Percentiles rank a stretch among this genome's conserved stretches.
Evolutionary conservation across 2,797 vertebrate species (phyloP).

Genomic region (Tinamus major): DNA sequence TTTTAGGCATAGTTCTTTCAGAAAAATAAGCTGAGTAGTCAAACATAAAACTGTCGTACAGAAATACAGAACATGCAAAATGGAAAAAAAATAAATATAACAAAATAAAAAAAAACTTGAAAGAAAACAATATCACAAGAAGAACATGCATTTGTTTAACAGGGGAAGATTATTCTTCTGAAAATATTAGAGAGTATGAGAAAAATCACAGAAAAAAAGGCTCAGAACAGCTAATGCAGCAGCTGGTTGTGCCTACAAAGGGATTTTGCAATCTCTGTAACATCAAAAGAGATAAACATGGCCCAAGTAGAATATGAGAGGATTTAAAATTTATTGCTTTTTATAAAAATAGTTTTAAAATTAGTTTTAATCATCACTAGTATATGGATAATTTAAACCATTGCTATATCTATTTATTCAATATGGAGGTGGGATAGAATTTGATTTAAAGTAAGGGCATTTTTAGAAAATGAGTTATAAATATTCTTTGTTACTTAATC

Average conservation of each 20-base stretch:
- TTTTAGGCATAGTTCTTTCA: background rate
- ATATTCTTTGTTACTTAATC: background rate
- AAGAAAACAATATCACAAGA: rapidly evolving
- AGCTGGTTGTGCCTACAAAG: background rate
- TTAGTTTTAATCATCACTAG: background rate
- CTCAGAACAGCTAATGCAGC: background rate
- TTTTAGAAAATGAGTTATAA: background rate
- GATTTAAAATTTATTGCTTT: background rate
- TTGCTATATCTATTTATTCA: background rate
- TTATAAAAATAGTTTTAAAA: constrained; percentile 33
- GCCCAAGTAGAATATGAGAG: background rate
- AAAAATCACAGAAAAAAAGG: background rate
- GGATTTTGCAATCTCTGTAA: background rate
- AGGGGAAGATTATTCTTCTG: background rate
- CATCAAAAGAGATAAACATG: background rate
- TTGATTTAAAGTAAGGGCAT: background rate
- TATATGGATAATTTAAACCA: background rate
- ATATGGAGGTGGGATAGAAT: background rate
- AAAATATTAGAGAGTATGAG: too few relatives aligned
- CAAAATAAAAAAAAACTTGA: background rate
- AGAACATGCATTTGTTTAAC: background rate
- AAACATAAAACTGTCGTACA: background rate
- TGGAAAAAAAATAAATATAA: background rate
- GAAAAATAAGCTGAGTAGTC: background rate
- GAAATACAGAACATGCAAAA: background rate